These are phyloP conservation scores for Campylorhamphus procurvoides DNA, from an alignment of 2,113 vertebrate species.

Conservation along the genomic window DNA sequence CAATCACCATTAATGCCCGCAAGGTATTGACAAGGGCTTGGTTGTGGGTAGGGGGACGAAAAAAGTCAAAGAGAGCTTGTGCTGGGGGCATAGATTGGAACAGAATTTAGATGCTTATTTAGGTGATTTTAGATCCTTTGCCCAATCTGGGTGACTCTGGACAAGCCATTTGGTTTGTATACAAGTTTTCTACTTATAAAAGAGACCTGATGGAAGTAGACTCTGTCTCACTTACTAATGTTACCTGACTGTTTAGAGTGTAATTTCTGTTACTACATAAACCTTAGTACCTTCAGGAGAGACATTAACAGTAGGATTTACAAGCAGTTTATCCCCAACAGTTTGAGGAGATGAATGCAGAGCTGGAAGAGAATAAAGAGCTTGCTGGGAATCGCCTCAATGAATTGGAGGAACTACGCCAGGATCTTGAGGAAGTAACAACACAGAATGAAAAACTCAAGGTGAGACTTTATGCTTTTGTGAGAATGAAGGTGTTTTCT, in stretches of 20 bases:
- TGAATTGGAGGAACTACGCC: slow-evolving; percentile 91
- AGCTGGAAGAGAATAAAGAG: slow-evolving; percentile 94
- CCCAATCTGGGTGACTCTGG: neutral
- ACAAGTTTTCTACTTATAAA: neutral
- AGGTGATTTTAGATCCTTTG: neutral
- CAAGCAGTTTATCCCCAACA: slow-evolving; percentile 22
- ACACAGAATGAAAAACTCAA: slow-evolving; percentile 91
- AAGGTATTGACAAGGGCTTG: slow-evolving; percentile 77
- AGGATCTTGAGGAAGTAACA: slow-evolving; percentile 89
- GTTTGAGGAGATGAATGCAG: slow-evolving; percentile 98
- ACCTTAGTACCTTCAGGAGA: neutral
- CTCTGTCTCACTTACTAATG: neutral
- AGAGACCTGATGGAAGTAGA: neutral
- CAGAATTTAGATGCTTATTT: neutral
- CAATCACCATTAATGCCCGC: slow-evolving; percentile 94
- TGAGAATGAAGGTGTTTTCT: neutral
- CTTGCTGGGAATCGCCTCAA: slow-evolving; percentile 89
- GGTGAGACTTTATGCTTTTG: slow-evolving; percentile 53
- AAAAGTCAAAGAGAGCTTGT: neutral
- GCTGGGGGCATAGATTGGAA: neutral
- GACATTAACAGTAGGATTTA: neutral
- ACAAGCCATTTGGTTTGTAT: neutral
- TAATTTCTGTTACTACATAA: neutral
- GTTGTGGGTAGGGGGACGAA: neutral
- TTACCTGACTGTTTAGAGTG: neutral